These are phyloP conservation scores for Morpho deidamia DNA, from an alignment of 2,888 invertebrate genomes.

Conservation along the genomic window DNA sequence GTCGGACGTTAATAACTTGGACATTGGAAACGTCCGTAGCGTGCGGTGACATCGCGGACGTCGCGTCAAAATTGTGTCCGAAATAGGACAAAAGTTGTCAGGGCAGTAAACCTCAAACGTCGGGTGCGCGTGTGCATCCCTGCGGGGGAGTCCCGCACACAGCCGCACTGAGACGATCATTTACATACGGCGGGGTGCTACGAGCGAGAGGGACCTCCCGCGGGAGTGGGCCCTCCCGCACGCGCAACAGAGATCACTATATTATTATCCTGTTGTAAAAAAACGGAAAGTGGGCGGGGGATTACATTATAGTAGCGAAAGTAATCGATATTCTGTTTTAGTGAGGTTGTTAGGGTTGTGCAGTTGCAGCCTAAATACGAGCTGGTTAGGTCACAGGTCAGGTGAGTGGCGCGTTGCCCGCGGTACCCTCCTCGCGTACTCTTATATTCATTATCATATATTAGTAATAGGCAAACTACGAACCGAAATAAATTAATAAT, in stretches of 20 bases:
- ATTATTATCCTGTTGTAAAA: constrained; percentile 69
- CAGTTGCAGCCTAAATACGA: constrained; percentile 73
- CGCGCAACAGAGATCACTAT: constrained; percentile 67
- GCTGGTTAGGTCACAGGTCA: constrained; percentile 53
- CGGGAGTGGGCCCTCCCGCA: constrained; percentile 48
- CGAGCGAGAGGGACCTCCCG: constrained; percentile 44
- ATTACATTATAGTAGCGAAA: constrained; percentile 80
- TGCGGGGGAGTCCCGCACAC: constrained; percentile 57
- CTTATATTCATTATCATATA: too few relatives aligned
- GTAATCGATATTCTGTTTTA: constrained; percentile 80
- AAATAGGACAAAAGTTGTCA: constrained; percentile 74
- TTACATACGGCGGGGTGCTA: constrained; percentile 71
- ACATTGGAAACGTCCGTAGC: too few relatives aligned
- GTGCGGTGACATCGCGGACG: constrained; percentile 33
- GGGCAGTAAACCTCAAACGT: constrained; percentile 72
- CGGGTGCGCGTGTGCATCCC: constrained; percentile 41
- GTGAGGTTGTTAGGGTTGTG: constrained; percentile 73
- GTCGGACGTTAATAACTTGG: too few relatives aligned
- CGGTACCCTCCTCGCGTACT: background rate
- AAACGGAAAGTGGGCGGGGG: constrained; percentile 79
- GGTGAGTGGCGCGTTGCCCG: constrained; percentile 27
- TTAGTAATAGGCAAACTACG: too few relatives aligned
- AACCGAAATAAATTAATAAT: too few relatives aligned
- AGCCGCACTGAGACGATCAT: constrained; percentile 66
- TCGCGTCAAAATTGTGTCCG: constrained; percentile 64